Conservation (phyloP, 1,140 invertebrate genomes). For the Heliconius eleuchia region DNA sequence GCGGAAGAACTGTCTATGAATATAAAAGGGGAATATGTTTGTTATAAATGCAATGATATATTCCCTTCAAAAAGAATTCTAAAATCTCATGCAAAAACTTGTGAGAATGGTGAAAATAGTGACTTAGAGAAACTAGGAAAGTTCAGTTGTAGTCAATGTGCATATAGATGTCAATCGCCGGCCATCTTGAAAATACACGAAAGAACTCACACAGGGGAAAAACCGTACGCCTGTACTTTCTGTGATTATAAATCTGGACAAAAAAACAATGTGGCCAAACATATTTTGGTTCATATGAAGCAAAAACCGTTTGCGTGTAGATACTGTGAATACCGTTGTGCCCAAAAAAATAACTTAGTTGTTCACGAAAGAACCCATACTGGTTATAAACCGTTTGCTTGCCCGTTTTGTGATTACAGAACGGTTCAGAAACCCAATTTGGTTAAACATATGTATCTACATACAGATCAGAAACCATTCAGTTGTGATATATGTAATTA, state of each 20-base stretch:
- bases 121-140: conserved; percentile 65
- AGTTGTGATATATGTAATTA: conserved; percentile 84
- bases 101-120: conserved; percentile 50
- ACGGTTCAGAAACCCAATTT: conserved; percentile 82
- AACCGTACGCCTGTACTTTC: conserved; percentile 84
- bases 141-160: conserved; percentile 71
- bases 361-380: conserved; percentile 84
- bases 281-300: conserved; percentile 88
- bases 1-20: conserved; percentile 54
- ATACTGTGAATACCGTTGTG: conserved; percentile 86
- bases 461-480: conserved; percentile 84
- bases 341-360: conserved; percentile 83
- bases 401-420: conserved; percentile 84
- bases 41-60: conserved; percentile 67
- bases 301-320: conserved; percentile 88
- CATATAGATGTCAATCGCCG: conserved; percentile 76
- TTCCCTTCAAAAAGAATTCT: conserved; percentile 66
- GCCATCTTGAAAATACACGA: conserved; percentile 87
- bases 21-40: conserved; percentile 69
- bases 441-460: conserved; percentile 85
- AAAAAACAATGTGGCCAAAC: conserved; percentile 88
- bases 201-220: conserved; percentile 83
- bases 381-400: conserved; percentile 83
- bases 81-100: conserved; percentile 67
- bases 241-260: conserved; percentile 89